Conservation (phyloP, 2,888 invertebrate species). For the Campoplex capitator region DNA sequence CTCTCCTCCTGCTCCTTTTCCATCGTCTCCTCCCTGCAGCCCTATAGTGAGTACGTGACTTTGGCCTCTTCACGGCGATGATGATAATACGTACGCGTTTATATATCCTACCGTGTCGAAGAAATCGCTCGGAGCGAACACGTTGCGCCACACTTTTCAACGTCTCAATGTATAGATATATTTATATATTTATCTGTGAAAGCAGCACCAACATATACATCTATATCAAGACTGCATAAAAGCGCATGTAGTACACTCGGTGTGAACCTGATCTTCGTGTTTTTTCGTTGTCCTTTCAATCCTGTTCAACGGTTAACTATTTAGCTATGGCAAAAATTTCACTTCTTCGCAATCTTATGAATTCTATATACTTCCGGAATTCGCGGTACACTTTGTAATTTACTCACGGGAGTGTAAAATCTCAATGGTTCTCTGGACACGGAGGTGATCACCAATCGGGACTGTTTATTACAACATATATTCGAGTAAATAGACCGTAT, state of each 20-base stretch:
- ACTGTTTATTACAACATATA: neutral
- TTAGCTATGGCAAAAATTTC: slow-evolving; percentile 37
- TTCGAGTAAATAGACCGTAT: neutral
- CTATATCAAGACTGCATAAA: neutral
- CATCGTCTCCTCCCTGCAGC: neutral
- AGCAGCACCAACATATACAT: neutral
- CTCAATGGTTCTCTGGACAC: slow-evolving; percentile 1
- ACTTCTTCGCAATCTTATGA: slow-evolving; percentile 49
- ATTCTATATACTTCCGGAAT: slow-evolving; percentile 61
- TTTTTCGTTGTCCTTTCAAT: slow-evolving; percentile 54
- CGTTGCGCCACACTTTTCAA: slow-evolving; percentile 59
- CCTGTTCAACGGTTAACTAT: slow-evolving; percentile 50
- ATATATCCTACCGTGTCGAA: slow-evolving; percentile 67
- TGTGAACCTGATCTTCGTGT: slow-evolving; percentile 27
- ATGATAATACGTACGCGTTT: slow-evolving; percentile 66
- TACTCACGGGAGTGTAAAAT: slow-evolving; percentile 3
- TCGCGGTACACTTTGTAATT: slow-evolving; percentile 29
- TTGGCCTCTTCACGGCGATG: slow-evolving; percentile 65
- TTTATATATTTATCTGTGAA: neutral
- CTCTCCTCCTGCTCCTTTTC: slow-evolving; percentile 16
- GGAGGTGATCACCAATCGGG: neutral
- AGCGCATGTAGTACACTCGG: neutral
- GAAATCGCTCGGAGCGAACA: slow-evolving; percentile 68
- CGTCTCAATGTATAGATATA: neutral
- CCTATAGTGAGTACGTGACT: slow-evolving; percentile 64